Conservation (phyloP, 2,113 vertebrate genomes). For the Morphnarchus princeps region DNA sequence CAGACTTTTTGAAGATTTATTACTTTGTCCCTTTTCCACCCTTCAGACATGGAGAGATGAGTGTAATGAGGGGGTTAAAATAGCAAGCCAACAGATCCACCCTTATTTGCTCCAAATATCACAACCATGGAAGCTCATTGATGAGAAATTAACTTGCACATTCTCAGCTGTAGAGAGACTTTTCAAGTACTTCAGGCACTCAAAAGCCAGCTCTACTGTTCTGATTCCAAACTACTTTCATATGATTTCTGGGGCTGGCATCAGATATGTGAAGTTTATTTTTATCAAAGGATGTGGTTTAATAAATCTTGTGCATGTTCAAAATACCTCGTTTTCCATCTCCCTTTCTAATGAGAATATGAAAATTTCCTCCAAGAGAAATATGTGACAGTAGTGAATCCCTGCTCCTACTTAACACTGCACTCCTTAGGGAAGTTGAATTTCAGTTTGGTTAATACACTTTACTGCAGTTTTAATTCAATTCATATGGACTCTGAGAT, state of each 20-base stretch:
- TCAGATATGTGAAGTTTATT: background rate
- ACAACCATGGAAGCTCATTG: background rate
- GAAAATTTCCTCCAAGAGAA: background rate
- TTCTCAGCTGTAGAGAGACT: background rate
- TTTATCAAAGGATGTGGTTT: background rate
- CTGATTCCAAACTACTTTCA: background rate
- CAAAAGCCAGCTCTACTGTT: background rate
- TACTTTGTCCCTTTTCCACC: background rate
- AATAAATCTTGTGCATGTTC: background rate
- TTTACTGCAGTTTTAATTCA: background rate
- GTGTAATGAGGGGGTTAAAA: background rate
- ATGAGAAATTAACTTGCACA: background rate
- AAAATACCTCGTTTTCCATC: background rate
- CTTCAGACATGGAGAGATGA: background rate
- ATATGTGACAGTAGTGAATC: background rate
- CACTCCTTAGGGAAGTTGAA: background rate
- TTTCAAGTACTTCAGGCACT: background rate
- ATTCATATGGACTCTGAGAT: background rate
- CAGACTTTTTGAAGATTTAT: background rate
- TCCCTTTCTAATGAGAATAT: background rate
- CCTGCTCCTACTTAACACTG: background rate
- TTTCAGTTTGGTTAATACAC: background rate
- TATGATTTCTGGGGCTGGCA: background rate
- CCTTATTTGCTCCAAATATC: background rate
- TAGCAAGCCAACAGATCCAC: background rate